Evolutionary conservation across 2,888 invertebrate genomes (phyloP), one percentile per base, ranked within the genome.

Genomic region (Matsumyia berberina): DNA sequence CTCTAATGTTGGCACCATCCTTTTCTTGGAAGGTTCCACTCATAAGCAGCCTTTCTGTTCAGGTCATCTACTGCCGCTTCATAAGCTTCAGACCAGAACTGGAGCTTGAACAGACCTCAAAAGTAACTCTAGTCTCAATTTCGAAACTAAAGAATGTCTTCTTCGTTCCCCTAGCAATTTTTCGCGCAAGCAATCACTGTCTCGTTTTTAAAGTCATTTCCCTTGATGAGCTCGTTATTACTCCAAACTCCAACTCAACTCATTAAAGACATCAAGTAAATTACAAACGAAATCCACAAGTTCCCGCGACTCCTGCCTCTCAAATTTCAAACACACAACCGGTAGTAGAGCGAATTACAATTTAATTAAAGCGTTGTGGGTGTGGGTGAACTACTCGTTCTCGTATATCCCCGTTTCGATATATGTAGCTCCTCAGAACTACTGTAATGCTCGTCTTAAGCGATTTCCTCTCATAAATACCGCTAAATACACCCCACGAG

Each of bases 401-500:
- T 31, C 11, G 9, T 33, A 15, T 24, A 24, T 24, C 4, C 4
- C 24, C 11, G 12, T 62, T 12, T 29, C 42, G 29, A 15, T 29
- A 31, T 72, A 53, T 58, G 60, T 46, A 12, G 39, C 57, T 33
- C 29, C 42, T 39, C n/a, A 29, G 58, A 51, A 76, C 51, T 49
- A 55, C 44, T 74, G 49, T 31, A 60, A 60, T 51, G 73, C 60
- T 60, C 37, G 19, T 31, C 64, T 70, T 51, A 70, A 82, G 37
- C 44, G 60, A 53, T 66, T 67, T 57, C 55, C 60, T 6, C 44
- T 35, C 49, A 77, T 77, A 82, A 77, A 77, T 77, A 69, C 51
- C 39, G 24, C 72, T 72, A 78, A 82, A 82, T 78, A 58, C 66
- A 39, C 67, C 66, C 73, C 73, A 53, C 66, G 72, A 60, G 78